phyloP scores from a whole-genome alignment of 2,113 vertebrate genomes.

The Phylloscopus trochiloides region DNA sequence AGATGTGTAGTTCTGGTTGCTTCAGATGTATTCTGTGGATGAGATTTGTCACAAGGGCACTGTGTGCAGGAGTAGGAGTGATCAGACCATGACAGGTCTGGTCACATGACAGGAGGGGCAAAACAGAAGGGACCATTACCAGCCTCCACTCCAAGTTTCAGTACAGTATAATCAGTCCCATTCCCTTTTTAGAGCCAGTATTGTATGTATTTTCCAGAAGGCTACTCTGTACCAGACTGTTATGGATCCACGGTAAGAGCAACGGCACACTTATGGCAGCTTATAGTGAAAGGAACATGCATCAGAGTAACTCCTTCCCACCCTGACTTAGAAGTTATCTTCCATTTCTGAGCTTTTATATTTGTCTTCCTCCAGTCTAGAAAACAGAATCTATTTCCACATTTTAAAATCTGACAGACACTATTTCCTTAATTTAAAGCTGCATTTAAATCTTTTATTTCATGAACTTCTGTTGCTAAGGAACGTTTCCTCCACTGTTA shows the following conservation, averaged over 20 bases:
- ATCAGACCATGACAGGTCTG: not conserved
- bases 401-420: not conserved
- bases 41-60: not conserved
- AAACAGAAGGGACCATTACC: not conserved
- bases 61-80: not conserved
- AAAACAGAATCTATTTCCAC: not conserved
- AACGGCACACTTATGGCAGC: not conserved
- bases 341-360: not conserved
- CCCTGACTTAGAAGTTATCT: not conserved
- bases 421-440: not conserved
- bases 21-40: not conserved
- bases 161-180: not conserved
- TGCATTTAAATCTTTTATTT: not conserved
- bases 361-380: not conserved
- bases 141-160: not conserved
- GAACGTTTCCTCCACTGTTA: not conserved
- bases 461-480: not conserved
- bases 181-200: not conserved
- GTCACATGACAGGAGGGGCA: not conserved
- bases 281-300: accelerated
- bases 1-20: not conserved
- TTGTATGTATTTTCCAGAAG: not conserved
- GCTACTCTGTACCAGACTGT: not conserved
- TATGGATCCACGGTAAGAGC: not conserved
- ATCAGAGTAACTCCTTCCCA: not conserved